Percentiles rank a stretch among this genome's conserved stretches.
Evolutionary conservation across 2,797 vertebrate genomes (phyloP).

Genomic region (Sebastolobus alascanus): DNA sequence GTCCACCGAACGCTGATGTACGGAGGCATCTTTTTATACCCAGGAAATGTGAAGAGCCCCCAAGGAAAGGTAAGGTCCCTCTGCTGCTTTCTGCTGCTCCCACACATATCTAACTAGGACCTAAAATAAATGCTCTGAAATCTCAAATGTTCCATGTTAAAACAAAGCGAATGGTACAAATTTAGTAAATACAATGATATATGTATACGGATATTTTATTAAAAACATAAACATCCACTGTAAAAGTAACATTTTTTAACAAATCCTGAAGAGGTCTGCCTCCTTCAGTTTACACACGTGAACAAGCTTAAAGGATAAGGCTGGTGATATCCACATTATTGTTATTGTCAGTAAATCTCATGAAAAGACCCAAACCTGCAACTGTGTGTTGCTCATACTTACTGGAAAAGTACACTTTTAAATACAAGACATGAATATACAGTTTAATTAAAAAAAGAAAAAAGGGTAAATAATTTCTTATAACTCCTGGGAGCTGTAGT

Average conservation of each 20-base stretch:
- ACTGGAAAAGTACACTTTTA: background rate
- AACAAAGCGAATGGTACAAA: background rate
- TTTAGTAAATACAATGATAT: background rate
- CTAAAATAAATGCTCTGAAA: background rate
- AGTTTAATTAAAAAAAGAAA: background rate
- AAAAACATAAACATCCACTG: background rate
- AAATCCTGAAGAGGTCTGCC: background rate
- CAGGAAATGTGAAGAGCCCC: constrained; percentile 93
- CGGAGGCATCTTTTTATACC: constrained; percentile 97
- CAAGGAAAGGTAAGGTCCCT: constrained; percentile 90
- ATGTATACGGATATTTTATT: background rate
- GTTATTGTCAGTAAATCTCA: background rate
- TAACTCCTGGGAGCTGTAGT: too few relatives aligned
- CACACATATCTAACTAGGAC: background rate
- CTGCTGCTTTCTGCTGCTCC: background rate
- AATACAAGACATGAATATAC: background rate
- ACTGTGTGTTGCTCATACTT: background rate
- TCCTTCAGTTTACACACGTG: background rate
- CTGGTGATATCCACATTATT: background rate
- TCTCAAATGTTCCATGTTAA: background rate
- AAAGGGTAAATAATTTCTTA: background rate
- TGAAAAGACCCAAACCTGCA: background rate
- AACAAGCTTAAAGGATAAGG: background rate
- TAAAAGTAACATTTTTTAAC: background rate
- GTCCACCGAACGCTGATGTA: constrained; percentile 97